Base-by-base conservation (phyloP, 2,113 vertebrate genomes). In the Columba janthina region DNA sequence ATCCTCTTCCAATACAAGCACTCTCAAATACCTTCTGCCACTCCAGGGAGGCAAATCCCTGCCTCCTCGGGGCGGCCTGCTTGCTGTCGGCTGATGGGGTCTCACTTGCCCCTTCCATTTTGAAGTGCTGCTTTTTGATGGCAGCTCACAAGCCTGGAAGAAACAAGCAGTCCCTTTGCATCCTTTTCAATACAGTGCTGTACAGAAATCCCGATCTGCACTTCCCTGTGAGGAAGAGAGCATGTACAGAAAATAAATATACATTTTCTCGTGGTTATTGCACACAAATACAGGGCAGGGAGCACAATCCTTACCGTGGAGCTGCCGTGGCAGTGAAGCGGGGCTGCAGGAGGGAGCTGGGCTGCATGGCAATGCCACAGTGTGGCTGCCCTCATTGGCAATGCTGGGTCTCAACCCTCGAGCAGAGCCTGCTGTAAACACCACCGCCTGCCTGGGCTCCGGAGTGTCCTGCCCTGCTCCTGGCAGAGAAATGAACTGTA, bases 341-440 rank as follows among this genome's bases (percentile, higher is more conserved):
- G 48, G 15, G 36, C 74, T 84, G 84, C 5, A 1, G 7, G 46
- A 29, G 3, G 29, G 78, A 73, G 79, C 86, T 40, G 91, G 93
- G 83, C 76, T 86, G 93, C 84, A 42, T 44, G 89, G 87, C 84
- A 73, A 50, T 95, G 87, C 79, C 83, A 14, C 5, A 1, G 67
- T 92, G 79, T 19, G 0, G 71, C 21, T 89, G 94, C 87, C 91
- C 91, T 86, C 62, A 51, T 83, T 92, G 96, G 69, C 44, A 81
- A 25, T 32, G 89, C 94, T 89, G 51, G 80, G 64, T 86, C 94
- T n/a, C 76, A 84, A 74, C 91, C 89, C 6, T 62, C 76, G 87
- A 74, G 69, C 36, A 84, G 62, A 94, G 89, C 7, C 0, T 74
- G 87, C 89, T 87, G 87, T 28, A 84, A 92, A 80, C 84, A n/a